These are phyloP conservation scores for Gymnobelideus leadbeateri DNA, from an alignment of 2,113 vertebrate genomes.

Conservation along the genomic window DNA sequence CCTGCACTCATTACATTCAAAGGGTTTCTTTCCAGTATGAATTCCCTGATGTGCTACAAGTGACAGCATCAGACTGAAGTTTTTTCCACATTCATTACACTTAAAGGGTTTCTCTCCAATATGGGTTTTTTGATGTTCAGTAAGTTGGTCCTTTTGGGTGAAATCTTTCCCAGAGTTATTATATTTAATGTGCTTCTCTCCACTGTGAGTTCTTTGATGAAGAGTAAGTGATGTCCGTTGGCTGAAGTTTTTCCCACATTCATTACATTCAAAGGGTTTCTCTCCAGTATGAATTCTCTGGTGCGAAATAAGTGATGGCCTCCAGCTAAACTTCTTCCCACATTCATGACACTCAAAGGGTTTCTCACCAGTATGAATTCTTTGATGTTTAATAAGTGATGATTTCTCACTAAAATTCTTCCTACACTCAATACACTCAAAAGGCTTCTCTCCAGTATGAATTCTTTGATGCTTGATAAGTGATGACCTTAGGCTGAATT, in stretches of 20 bases:
- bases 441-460: constrained; percentile 77
- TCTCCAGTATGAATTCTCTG: constrained; percentile 75
- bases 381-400: constrained; percentile 75
- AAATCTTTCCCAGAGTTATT: constrained; percentile 74
- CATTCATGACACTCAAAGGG: constrained; percentile 76
- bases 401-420: constrained; percentile 80
- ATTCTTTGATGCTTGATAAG: constrained; percentile 74
- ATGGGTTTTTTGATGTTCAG: constrained; percentile 72
- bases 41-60: not conserved
- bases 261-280: constrained; percentile 66
- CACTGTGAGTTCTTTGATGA: constrained; percentile 77
- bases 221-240: constrained; percentile 77
- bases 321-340: constrained; percentile 80
- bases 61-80: constrained; percentile 8
- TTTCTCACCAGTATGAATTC: constrained; percentile 77
- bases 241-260: constrained; percentile 72
- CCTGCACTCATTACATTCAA: not conserved
- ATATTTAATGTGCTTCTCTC: constrained; percentile 73
- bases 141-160: constrained; percentile 73
- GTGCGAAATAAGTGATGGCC: constrained; percentile 74
- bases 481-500: constrained; percentile 78
- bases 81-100: constrained; percentile 24
- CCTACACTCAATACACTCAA: constrained; percentile 77
- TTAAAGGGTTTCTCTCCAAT: constrained; percentile 27
- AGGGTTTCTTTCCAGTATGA: not conserved